Evolutionary conservation across 2,797 vertebrate genomes (phyloP).

Genomic region (Balearica regulorum): DNA sequence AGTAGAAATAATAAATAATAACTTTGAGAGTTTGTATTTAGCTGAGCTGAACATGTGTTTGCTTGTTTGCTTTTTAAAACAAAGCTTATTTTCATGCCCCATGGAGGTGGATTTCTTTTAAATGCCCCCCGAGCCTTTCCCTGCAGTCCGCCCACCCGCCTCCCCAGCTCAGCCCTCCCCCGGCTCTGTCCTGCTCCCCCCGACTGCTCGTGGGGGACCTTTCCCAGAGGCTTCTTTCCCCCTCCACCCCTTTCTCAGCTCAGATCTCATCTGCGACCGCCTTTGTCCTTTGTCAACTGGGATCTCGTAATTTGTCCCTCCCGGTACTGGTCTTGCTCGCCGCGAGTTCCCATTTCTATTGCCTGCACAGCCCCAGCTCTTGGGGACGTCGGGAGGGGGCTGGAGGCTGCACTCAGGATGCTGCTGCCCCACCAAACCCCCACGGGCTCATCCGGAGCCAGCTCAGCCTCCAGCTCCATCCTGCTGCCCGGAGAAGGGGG

Average conservation of each 20-base stretch:
- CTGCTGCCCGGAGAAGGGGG: not conserved
- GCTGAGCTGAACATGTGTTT: constrained; percentile 16
- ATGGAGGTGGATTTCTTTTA: not conserved
- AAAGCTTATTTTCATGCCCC: constrained; percentile 25
- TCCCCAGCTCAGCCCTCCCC: not conserved
- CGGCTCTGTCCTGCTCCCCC: not conserved
- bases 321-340: not conserved
- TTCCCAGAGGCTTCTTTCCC: not conserved
- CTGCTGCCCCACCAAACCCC: not conserved
- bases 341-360: not conserved
- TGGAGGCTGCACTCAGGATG: not conserved
- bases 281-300: not conserved
- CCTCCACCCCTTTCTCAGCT: not conserved
- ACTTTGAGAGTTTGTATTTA: not conserved
- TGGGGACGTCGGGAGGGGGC: not conserved
- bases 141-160: not conserved
- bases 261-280: not conserved
- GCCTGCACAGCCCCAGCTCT: not conserved
- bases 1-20: constrained; percentile 58
- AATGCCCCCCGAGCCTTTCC: not conserved
- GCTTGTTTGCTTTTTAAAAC: constrained; percentile 47
- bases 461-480: not conserved
- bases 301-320: not conserved
- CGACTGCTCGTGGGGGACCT: rapidly evolving
- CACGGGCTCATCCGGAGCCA: not conserved